phyloP scores from a whole-genome alignment of 2,797 vertebrate genomes.

The Nannoperca obscura region DNA sequence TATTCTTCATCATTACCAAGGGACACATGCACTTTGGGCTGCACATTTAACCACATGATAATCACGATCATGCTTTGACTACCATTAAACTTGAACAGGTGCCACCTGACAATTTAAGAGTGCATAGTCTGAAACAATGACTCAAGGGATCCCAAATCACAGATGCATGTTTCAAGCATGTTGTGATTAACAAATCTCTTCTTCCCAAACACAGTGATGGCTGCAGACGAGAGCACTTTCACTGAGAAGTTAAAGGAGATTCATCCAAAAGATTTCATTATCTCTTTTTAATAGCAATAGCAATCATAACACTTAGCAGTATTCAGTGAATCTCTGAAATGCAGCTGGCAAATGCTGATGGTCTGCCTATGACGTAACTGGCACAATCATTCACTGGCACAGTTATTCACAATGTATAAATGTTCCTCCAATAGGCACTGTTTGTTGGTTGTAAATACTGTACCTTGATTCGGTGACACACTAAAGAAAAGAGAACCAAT shows the following conservation, averaged over 20 bases:
- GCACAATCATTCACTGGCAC: background rate
- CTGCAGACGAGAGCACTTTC: background rate
- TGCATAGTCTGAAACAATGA: background rate
- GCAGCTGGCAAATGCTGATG: background rate
- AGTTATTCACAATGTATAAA: background rate
- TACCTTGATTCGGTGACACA: background rate
- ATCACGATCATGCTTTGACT: conserved; percentile 58
- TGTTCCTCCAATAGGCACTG: background rate
- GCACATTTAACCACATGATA: conserved; percentile 46
- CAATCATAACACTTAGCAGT: background rate
- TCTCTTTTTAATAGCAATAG: background rate
- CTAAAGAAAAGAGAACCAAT: background rate
- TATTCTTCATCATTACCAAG: conserved; percentile 20
- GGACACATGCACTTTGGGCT: conserved; percentile 23
- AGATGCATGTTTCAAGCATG: background rate
- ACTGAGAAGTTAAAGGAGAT: background rate
- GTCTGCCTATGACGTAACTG: background rate
- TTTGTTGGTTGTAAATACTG: background rate
- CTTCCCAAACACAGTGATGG: background rate
- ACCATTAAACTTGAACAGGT: background rate
- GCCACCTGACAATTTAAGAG: background rate
- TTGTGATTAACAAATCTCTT: background rate
- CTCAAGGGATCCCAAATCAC: conserved; percentile 2
- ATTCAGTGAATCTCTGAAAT: conserved; percentile 9
- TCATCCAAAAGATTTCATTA: background rate